Evolutionary conservation across 64 coral and sea anemone genomes (phyloP), one percentile per base, ranked within the genome.

Genomic region (Hydrozoanthus tunicans): DNA sequence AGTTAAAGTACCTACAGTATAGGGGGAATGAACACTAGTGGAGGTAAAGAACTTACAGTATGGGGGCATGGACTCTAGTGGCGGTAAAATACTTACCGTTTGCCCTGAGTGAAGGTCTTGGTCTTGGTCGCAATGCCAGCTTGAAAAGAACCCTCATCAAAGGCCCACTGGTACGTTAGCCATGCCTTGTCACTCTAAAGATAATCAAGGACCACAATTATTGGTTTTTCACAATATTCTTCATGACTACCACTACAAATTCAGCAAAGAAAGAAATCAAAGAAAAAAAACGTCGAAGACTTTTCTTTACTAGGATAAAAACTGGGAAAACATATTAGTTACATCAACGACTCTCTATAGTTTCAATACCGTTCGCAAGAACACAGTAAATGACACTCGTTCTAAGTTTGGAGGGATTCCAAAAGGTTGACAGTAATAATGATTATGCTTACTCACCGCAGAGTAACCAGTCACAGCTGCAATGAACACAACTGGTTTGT

Each of bases 141-240:
- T 51, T 74, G 71, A 51, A 74, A 74, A 51, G 71, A 74, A 9
- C 71, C 71, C 7, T 74, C 25, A 51, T 43, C 71, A 0, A 74
- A 74, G 26, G 32, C 71, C 71, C 71, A 74, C 71, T 74, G 32
- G 71, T 74, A 74, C 10, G 32, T 74, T 74, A 74, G 52, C 9
- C 6, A 11, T 74, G 25, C 71, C 23, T 74, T 74, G 71, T 74
- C 26, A 10, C 9, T 74, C 71, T 74, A 51, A 43, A 43, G 32
- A 43, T 43, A 43, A 43, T 43, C 71, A 74, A 51, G 27, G 12
- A 6, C 32, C 12, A 51, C 4, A 53, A 4, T 9, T 3, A 51
- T 43, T 4, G 52, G 52, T 43, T 68, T 68, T 68, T 68, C 13
- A 5, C 20, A 17, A 12, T 68, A 68, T 12, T 12, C 4, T 68